Percentiles rank a stretch among this genome's conserved stretches.
These are phyloP conservation scores for Ovis aries DNA, from an alignment of 2,113 vertebrate genomes.

Conservation along the genomic window ARS-UI_Ramb_v3.0 NC_056063.1:30435501-30436000, in stretches of 20 bases:
- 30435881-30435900: not conserved
- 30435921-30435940: not conserved
- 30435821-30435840: not conserved
- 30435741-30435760: not conserved
- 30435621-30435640: not conserved
- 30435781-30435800: not conserved
- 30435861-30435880: not conserved
- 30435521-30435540: not conserved
- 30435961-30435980: not conserved
- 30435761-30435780: not conserved
- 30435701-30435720: not conserved
- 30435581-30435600: not conserved
- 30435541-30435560: slow-evolving; percentile 50
- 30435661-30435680: not conserved
- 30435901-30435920: not conserved
- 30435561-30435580: not conserved
- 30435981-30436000: not conserved
- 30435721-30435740: not conserved
- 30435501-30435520: not conserved
- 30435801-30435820: not conserved
- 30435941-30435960: not conserved
- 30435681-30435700: not conserved
- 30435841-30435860: not conserved
- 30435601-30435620: not conserved
- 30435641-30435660: not conserved